Percentiles rank a stretch among this genome's conserved stretches.
Evolutionary conservation across 2,113 vertebrate genomes (phyloP).

Genomic region (Helogale parvula): DNA sequence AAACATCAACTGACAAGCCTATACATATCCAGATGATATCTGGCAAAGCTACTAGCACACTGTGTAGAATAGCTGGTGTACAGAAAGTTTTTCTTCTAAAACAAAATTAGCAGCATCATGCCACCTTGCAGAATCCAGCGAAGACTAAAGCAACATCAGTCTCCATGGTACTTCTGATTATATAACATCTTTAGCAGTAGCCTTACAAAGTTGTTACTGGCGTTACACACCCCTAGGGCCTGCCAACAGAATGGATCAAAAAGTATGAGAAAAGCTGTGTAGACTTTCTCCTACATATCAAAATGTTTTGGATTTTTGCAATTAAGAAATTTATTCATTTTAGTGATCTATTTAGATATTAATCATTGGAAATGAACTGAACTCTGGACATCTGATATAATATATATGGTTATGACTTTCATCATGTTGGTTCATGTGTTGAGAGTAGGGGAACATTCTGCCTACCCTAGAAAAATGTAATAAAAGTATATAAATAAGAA

Average conservation of each 20-base stretch:
- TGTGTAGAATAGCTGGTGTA: background rate
- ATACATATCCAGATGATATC: background rate
- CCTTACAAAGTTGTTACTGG: background rate
- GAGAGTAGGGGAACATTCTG: constrained; percentile 91
- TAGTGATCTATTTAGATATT: constrained; percentile 90
- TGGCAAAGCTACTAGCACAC: background rate
- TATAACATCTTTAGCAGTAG: background rate
- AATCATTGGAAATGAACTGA: constrained; percentile 92
- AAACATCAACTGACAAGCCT: background rate
- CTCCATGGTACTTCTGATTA: background rate
- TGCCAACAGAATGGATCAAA: constrained; percentile 90
- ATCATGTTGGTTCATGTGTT: constrained; percentile 92
- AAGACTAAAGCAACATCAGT: background rate
- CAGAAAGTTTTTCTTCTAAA: background rate
- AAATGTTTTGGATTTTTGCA: constrained; percentile 92
- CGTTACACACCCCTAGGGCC: constrained; percentile 87
- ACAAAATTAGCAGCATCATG: background rate
- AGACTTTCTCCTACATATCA: constrained; percentile 87
- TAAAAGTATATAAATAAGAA: constrained; percentile 95
- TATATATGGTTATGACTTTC: constrained; percentile 90
- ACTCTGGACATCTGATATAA: constrained; percentile 93
- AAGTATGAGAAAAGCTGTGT: constrained; percentile 89
- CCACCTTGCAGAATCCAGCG: background rate
- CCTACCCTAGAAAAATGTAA: constrained; percentile 93
- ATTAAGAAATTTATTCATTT: constrained; percentile 92